Evolutionary conservation across 2,797 vertebrate genomes (phyloP).

Genomic region (Brachymystax lenok): DNA sequence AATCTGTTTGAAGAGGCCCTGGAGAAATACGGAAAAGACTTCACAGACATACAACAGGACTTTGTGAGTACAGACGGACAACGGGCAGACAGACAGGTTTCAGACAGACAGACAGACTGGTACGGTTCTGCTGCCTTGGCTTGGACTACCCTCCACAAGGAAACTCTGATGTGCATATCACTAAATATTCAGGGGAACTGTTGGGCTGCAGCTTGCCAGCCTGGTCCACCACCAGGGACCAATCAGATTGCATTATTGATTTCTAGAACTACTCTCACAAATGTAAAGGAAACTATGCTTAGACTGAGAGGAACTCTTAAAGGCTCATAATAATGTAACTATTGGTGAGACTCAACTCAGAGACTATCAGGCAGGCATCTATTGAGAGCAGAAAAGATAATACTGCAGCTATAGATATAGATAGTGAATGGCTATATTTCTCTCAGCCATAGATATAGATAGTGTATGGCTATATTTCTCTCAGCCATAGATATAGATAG

Average conservation of each 20-base stretch:
- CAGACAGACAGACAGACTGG: neutral
- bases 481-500: too few relatives aligned
- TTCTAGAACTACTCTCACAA: too few relatives aligned
- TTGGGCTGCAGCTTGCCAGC: too few relatives aligned
- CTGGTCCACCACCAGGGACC: too few relatives aligned
- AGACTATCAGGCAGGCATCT: too few relatives aligned
- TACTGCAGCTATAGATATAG: too few relatives aligned
- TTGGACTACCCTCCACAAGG: neutral
- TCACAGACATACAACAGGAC: conserved; percentile 97
- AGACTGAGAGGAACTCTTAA: neutral
- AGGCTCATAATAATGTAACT: neutral
- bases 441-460: too few relatives aligned
- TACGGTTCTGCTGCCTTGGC: neutral
- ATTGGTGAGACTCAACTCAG: too few relatives aligned
- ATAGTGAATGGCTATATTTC: too few relatives aligned
- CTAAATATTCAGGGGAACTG: neutral
- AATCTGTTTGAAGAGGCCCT: conserved; percentile 96
- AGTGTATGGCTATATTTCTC: too few relatives aligned
- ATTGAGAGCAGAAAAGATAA: too few relatives aligned
- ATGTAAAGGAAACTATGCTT: neutral
- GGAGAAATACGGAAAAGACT: conserved; percentile 98
- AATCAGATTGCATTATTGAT: too few relatives aligned
- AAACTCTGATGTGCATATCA: neutral
- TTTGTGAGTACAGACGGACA: conserved; percentile 83
- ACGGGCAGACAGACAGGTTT: neutral